These are phyloP conservation scores for Diabrotica undecimpunctata DNA, from an alignment of 1,140 invertebrate genomes.

Conservation along the genomic window DNA sequence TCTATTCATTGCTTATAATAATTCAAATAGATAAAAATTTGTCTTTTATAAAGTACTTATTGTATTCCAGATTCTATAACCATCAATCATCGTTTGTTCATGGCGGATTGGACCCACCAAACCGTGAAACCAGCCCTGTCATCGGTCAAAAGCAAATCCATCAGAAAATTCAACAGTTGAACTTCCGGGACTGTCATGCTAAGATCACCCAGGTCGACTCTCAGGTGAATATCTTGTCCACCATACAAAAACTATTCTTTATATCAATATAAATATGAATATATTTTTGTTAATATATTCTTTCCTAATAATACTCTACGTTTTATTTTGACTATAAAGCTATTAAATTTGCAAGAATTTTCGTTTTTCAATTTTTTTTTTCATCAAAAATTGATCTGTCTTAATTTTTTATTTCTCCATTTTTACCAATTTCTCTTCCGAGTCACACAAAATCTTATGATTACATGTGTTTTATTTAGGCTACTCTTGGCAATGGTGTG, in stretches of 20 bases:
- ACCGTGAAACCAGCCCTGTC: constrained; percentile 78
- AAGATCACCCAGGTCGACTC: constrained; percentile 87
- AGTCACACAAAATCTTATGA: too few species aligned
- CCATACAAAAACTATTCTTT: neutral
- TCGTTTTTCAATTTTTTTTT: too few species aligned
- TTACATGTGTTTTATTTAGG: constrained; percentile 61
- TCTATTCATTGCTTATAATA: too few species aligned
- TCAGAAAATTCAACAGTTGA: constrained; percentile 90
- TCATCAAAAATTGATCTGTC: too few species aligned
- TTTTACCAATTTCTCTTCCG: too few species aligned
- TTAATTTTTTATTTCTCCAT: too few species aligned
- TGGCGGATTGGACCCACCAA: constrained; percentile 77
- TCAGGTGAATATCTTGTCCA: constrained; percentile 21
- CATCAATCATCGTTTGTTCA: constrained; percentile 94
- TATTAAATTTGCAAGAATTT: too few species aligned
- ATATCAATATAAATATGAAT: too few species aligned
- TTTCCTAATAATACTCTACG: too few species aligned
- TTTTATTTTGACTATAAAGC: too few species aligned
- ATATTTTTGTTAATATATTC: too few species aligned
- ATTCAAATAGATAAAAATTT: too few species aligned
- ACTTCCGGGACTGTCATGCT: constrained; percentile 94
- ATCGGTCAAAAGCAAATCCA: constrained; percentile 93
- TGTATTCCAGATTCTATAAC: constrained; percentile 82
- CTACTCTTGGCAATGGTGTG: constrained; percentile 89
- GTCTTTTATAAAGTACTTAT: neutral